phyloP scores from a whole-genome alignment of 2,888 invertebrate genomes.

The Bombylius major region DNA sequence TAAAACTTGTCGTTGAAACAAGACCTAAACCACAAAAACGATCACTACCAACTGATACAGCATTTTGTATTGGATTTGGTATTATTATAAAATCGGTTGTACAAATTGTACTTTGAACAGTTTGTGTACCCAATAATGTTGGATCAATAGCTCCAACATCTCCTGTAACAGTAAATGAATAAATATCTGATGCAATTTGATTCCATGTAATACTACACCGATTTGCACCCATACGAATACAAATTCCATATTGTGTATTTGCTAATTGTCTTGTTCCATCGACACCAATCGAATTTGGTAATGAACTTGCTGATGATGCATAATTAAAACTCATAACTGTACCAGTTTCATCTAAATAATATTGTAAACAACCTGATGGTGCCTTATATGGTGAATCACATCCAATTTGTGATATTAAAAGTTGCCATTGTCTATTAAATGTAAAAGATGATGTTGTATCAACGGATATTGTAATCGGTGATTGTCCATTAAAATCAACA shows the following conservation, averaged over 20 bases:
- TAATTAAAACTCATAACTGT: constrained; percentile 66
- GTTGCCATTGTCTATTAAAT: constrained; percentile 59
- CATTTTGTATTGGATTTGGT: constrained; percentile 48
- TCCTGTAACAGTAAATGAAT: constrained; percentile 58
- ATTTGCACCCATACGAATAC: constrained; percentile 58
- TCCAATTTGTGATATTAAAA: constrained; percentile 57
- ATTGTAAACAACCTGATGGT: constrained; percentile 67
- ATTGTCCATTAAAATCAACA: constrained; percentile 56
- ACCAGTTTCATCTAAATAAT: constrained; percentile 48
- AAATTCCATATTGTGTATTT: constrained; percentile 63
- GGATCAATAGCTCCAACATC: constrained; percentile 54
- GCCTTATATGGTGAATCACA: constrained; percentile 60
- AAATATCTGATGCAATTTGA: constrained; percentile 40
- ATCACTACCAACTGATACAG: constrained; percentile 42
- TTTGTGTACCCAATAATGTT: constrained; percentile 45
- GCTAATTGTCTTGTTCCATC: constrained; percentile 58
- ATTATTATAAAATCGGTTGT: constrained; percentile 63
- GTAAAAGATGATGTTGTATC: constrained; percentile 47
- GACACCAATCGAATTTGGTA: constrained; percentile 40
- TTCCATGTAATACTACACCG: constrained; percentile 60
- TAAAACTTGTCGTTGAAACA: constrained; percentile 45
- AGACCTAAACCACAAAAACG: constrained; percentile 67
- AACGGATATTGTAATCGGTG: constrained; percentile 53
- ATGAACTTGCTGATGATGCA: constrained; percentile 47
- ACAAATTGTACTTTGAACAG: constrained; percentile 48